Conservation (phyloP, 1,140 invertebrate species). For the Phymastichus coffea region DNA sequence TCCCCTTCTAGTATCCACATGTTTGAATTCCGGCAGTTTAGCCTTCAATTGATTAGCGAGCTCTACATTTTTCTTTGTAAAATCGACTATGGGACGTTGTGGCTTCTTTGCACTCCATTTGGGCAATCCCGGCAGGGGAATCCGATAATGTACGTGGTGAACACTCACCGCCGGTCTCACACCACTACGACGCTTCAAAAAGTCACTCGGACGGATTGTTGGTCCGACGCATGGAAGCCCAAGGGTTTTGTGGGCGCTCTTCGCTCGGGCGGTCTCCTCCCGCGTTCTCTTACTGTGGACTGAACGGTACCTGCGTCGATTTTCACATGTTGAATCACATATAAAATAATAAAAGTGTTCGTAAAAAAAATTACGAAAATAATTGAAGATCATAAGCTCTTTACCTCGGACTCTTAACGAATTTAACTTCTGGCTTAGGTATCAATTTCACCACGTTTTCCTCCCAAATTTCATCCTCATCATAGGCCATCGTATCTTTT, state of each 20-base stretch:
- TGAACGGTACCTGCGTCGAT: conserved; percentile 21
- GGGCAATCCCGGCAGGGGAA: background rate
- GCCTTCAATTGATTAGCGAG: conserved; percentile 50
- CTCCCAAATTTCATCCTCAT: background rate
- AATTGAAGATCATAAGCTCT: background rate
- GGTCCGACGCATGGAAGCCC: conserved; percentile 57
- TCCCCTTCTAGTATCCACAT: conserved; percentile 51
- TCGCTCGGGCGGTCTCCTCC: conserved; percentile 24
- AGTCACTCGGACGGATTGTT: background rate
- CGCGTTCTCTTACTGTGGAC: conserved; percentile 17
- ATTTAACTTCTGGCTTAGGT: conserved; percentile 19
- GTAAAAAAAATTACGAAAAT: background rate
- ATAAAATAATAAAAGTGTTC: no score
- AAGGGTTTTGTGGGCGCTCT: conserved; percentile 57
- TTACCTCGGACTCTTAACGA: conserved; percentile 17
- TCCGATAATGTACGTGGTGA: no score
- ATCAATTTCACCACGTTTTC: conserved; percentile 33
- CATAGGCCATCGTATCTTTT: background rate
- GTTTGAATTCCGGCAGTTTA: conserved; percentile 53
- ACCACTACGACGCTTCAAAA: no score
- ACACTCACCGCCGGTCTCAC: background rate
- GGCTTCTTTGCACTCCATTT: no score
- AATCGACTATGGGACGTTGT: no score
- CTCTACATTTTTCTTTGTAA: conserved; percentile 60
- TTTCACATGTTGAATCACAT: no score